Base-by-base conservation (phyloP, 2,113 vertebrate species). In the Platysteira castanea region DNA sequence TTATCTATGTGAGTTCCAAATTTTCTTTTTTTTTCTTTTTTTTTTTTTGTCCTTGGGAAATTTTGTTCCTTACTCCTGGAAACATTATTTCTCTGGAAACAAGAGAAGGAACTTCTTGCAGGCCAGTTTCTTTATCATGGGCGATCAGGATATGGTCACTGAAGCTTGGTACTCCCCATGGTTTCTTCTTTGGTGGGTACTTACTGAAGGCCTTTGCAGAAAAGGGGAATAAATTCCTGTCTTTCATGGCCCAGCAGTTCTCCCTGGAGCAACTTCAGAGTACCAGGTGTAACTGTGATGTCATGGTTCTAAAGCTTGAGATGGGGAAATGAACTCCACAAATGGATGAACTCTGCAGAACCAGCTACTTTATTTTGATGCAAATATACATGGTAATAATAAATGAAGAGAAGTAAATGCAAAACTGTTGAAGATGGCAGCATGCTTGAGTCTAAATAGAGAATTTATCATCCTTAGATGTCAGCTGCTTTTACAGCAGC, bases 371-470 rank as follows among this genome's bases (percentile, higher is more conserved):
- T 19, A 89, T 93, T 93, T 89, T 74, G 53, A 80, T 92, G 61
- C 24, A 95, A 95, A 97, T 84, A 53, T n/a, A 77, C 7, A 81
- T 60, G 18, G 28, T 91, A 54, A 63, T 93, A 96, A 95, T 79
- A 89, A 80, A 56, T 23, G 49, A 93, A 61, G 60, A 64, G 39
- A 80, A 50, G 74, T 93, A 91, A 94, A 96, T 70, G 59, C 17
- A 69, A 50, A 94, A 84, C 41, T 75, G 65, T 76, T 78, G 30
- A 82, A 89, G 79, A 88, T 39, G 47, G 64, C 84, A 69, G 39
- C 20, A 63, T 64, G 68, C 70, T 95, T 98, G 14, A 50, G n/a
- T 92, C 49, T 89, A 91, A 93, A 87, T 22, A 94, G 61, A 89
- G 42, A 65, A 28, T 81, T 95, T 94, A 69, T 93, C 78, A 90